phyloP scores from a whole-genome alignment of 2,113 vertebrate genomes.

The Zapornia atra region DNA sequence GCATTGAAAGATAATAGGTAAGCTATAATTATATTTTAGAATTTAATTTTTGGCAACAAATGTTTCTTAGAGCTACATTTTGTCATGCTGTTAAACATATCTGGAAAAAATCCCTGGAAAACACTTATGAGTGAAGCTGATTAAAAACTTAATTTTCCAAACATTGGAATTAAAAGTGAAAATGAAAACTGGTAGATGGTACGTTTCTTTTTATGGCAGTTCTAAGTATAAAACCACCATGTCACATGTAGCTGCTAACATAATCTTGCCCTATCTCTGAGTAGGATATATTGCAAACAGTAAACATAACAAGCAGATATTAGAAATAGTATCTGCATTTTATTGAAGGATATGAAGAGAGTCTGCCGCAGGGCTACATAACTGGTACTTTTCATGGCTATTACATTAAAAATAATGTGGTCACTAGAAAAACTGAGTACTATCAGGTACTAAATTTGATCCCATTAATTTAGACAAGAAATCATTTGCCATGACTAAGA shows the following conservation, averaged over 20 bases:
- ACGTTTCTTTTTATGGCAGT: neutral
- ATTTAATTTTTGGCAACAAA: slow-evolving; percentile 2
- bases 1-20: slow-evolving; percentile 6
- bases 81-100: neutral
- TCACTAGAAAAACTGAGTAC: neutral
- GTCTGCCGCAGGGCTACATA: neutral
- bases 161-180: neutral
- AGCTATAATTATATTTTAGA: slow-evolving; percentile 9
- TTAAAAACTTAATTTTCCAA: slow-evolving; percentile 31
- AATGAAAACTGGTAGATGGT: neutral
- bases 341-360: neutral
- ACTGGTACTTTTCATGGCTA: neutral
- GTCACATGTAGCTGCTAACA: neutral
- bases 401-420: neutral
- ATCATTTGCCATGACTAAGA: neutral
- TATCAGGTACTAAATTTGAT: neutral
- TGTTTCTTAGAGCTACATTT: neutral
- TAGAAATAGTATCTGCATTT: neutral
- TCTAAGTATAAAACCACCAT: neutral
- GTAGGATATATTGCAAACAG: neutral
- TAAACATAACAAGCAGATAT: neutral
- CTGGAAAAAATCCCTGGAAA: neutral
- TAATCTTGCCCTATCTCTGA: neutral
- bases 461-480: neutral
- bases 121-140: neutral